Conservation (phyloP, 2,797 vertebrate species). For the Phrynocephalus guinanensis region DNA sequence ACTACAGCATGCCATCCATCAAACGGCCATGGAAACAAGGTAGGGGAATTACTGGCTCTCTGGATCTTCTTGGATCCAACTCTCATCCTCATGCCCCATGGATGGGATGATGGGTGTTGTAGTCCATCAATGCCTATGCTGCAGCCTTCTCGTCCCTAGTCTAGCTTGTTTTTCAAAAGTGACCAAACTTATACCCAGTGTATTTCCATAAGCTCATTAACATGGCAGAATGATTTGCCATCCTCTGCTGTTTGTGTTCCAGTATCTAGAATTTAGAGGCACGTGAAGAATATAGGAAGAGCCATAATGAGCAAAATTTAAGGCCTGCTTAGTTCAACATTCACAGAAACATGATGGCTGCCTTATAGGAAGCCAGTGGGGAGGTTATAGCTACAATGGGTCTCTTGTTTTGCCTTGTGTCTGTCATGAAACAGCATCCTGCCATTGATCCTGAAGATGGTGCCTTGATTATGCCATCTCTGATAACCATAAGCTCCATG, state of each 20-base stretch:
- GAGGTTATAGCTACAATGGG: no score
- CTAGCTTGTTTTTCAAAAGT: neutral
- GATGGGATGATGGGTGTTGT: neutral
- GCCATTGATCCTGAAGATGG: no score
- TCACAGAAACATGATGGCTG: no score
- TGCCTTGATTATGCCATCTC: no score
- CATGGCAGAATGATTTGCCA: neutral
- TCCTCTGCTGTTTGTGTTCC: neutral
- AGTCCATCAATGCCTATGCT: neutral
- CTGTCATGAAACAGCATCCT: no score
- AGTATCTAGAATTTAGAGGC: neutral
- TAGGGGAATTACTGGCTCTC: neutral
- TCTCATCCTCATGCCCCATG: neutral
- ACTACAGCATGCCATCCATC: no score
- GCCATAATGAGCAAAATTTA: no score
- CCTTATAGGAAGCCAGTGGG: no score
- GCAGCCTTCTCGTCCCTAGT: neutral
- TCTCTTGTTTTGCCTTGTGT: no score
- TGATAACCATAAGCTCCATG: no score
- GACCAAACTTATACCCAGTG: neutral
- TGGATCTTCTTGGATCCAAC: neutral
- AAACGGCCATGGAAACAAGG: neutral
- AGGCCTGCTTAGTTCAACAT: no score
- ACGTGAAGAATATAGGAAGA: no score
- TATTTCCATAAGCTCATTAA: neutral